Base-by-base conservation (phyloP, 2,797 vertebrate genomes). In the Xiphophorus birchmanni region DNA sequence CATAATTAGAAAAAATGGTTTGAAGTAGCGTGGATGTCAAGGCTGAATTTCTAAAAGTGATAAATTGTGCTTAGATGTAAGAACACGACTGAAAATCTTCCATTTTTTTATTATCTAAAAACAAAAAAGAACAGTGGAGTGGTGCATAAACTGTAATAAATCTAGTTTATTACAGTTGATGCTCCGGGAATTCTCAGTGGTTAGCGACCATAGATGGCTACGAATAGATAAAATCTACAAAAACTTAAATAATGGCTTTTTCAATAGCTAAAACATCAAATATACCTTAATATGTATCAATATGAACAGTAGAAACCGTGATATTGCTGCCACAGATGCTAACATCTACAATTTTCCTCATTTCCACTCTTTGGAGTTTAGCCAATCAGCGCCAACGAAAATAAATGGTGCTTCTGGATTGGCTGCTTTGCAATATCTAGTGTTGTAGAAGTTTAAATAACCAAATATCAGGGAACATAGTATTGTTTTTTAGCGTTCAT, bases 401-500 rank as follows among this genome's bases (percentile, higher is more conserved):
- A 32, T 17, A 15, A 60, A 60, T 15, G 58, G 0, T 2, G 5
- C 58, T 60, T 29, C n/a, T 32, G 29, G 58, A 15, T 60, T 60
- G 58, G 58, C 58, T 60, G n/a, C 11, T 32, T 32, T 15, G n/a
- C 7, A 60, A 32, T 60, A 15, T 32, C 29, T 15, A 60, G 4
- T 29, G 56, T 29, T n/a, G 26, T 15, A 63, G 47, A 74, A 35
- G 17, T 40, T 56, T n/a, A 60, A 77, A 44, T 42, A 58, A 37
- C 12, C 7, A 32, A 81, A 26, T 44, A 32, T 67, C 26, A 65
- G 26, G 35, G n/a, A 54, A 32, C 52, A 37, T 13, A 48, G 13
- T 29, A 54, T 47, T n/a, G 26, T n/a, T 56, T 56, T 56, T n/a
- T 73, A 82, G 84, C 88, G 80, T 90, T 90, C 82, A 50, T 80